A percentile compares a stretch with the other conserved stretches of the same genome.
Evolutionary conservation across 2,888 invertebrate genomes (phyloP).

Genomic region (Atrina japonica): DNA sequence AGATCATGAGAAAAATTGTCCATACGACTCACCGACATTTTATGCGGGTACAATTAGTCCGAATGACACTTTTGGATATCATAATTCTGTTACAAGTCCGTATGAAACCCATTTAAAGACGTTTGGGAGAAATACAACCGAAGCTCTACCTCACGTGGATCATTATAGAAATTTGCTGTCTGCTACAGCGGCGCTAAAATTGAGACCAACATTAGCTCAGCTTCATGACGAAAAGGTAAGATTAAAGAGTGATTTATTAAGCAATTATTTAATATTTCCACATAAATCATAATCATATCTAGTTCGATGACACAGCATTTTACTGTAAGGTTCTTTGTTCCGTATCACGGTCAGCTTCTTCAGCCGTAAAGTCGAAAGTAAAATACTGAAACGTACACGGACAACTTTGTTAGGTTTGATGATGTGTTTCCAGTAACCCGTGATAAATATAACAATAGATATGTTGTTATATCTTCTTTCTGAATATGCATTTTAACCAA

Average conservation of each 20-base stretch:
- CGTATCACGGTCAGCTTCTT: no score
- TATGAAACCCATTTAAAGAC: constrained; percentile 59
- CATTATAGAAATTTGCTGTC: constrained; percentile 74
- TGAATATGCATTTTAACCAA: no score
- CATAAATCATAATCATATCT: no score
- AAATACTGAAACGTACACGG: no score
- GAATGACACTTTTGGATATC: constrained; percentile 53
- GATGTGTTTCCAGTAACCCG: no score
- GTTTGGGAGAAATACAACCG: constrained; percentile 69
- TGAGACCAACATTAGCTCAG: constrained; percentile 80
- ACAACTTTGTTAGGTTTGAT: no score
- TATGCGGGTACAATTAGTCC: constrained; percentile 46
- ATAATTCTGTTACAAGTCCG: constrained; percentile 51
- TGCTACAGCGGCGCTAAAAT: constrained; percentile 69
- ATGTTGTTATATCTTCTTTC: no score
- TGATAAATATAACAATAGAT: no score
- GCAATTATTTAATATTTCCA: no score
- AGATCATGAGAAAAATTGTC: constrained; percentile 12
- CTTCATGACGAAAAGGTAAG: constrained; percentile 79
- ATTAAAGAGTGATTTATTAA: not conserved
- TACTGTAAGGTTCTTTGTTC: no score
- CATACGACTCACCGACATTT: constrained; percentile 36
- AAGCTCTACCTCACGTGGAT: constrained; percentile 73
- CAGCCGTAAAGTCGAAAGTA: no score
- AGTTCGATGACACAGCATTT: no score